Conservation (phyloP, 1,140 invertebrate genomes). For the Diabrotica virgifera region DNA sequence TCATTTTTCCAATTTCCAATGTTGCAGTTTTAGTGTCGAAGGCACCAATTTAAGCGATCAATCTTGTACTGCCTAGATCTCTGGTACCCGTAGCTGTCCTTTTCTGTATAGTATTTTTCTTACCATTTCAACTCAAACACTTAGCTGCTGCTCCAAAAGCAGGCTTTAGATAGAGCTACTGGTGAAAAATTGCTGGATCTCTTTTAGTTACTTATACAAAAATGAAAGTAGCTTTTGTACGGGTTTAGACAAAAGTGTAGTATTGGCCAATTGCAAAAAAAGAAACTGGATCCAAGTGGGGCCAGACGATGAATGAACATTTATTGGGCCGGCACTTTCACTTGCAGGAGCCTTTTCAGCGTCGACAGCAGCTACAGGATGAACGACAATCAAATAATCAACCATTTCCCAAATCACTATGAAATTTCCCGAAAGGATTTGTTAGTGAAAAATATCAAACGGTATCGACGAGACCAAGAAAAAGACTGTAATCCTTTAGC, state of each 20-base stretch:
- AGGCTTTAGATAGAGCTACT: no score
- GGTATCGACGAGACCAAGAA: constrained; percentile 88
- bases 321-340: constrained; percentile 91
- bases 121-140: no score
- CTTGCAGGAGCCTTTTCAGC: constrained; percentile 86
- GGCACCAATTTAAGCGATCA: no score
- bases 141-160: no score
- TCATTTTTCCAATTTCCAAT: no score
- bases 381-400: constrained; percentile 87
- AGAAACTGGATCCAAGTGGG: constrained; percentile 87
- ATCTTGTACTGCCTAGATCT: no score
- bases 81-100: no score
- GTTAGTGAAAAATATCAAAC: constrained; percentile 93
- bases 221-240: constrained; percentile 77
- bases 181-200: no score
- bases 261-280: constrained; percentile 91
- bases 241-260: constrained; percentile 92
- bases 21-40: no score
- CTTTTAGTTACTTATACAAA: no score
- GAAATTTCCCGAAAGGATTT: constrained; percentile 92
- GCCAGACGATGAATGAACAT: constrained; percentile 94
- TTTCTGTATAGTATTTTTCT: no score
- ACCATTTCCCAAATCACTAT: constrained; percentile 93
- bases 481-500: constrained; percentile 84
- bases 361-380: constrained; percentile 89